Evolutionary conservation across 92 coral and sea anemone genomes (phyloP).

Genomic region (Palythoa caribaeorum): DNA sequence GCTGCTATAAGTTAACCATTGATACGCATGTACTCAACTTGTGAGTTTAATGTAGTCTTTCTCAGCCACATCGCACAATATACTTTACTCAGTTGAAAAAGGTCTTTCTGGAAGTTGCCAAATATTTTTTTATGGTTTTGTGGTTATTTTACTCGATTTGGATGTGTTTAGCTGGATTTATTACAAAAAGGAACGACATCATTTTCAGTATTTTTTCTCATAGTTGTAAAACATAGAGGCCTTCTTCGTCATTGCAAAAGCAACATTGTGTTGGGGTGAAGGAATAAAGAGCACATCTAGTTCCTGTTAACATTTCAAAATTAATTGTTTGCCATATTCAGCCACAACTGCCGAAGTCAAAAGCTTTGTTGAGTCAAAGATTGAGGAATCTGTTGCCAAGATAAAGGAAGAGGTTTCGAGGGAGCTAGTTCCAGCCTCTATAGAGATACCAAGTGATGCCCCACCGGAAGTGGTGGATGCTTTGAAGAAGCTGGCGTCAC

Average conservation of each 20-base stretch:
- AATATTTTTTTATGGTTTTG: no score
- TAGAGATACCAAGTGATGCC: constrained; percentile 63
- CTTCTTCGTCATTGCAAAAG: background rate
- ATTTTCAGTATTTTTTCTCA: no score
- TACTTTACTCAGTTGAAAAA: no score
- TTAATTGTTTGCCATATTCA: background rate
- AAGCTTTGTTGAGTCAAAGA: constrained; percentile 33
- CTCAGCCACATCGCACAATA: no score
- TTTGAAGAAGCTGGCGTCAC: constrained; percentile 56
- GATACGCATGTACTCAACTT: no score
- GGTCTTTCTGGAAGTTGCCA: no score
- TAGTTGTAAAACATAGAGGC: background rate
- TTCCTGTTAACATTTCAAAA: background rate
- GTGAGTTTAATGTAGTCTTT: no score
- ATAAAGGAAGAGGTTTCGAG: constrained; percentile 37
- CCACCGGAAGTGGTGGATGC: constrained; percentile 66
- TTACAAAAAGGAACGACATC: no score
- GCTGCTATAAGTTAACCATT: no score
- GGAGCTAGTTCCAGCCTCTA: constrained; percentile 33
- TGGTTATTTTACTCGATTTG: no score
- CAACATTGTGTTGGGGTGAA: background rate
- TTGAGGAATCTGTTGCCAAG: constrained; percentile 26
- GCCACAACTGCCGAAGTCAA: constrained; percentile 7
- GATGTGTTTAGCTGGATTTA: no score
- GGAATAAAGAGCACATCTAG: background rate